Evolutionary conservation across 2,797 vertebrate species (phyloP).

Genomic region (Thripadectes ignobilis): DNA sequence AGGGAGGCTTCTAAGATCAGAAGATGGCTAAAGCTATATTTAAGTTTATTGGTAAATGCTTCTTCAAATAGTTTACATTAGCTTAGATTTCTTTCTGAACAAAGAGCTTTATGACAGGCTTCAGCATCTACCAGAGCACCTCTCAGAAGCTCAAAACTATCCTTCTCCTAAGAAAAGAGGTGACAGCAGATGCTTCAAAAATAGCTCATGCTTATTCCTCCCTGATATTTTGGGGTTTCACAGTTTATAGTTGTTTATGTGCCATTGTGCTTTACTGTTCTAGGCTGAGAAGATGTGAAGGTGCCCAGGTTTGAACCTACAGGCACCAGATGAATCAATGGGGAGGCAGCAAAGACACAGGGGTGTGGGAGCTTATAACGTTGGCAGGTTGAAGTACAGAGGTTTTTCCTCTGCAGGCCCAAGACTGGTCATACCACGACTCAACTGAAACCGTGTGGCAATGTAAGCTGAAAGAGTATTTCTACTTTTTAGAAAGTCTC

Average conservation of each 20-base stretch:
- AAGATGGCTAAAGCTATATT: neutral
- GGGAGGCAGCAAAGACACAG: neutral
- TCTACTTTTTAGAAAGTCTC: neutral
- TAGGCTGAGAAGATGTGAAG: neutral
- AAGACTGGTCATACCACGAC: neutral
- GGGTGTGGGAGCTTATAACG: accelerated
- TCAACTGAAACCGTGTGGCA: neutral
- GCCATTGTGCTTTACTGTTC: neutral
- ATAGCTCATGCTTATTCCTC: neutral
- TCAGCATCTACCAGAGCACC: neutral
- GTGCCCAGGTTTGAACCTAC: neutral
- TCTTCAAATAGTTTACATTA: neutral
- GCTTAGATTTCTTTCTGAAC: constrained; percentile 11
- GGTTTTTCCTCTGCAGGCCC: neutral
- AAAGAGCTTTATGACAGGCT: neutral
- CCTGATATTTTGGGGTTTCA: neutral
- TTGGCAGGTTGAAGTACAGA: accelerated
- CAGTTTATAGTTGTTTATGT: neutral
- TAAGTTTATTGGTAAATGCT: neutral
- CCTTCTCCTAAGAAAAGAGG: neutral
- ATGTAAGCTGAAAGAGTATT: neutral
- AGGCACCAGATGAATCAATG: neutral
- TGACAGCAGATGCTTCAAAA: neutral
- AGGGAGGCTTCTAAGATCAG: neutral
- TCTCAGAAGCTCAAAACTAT: neutral